Conservation (phyloP, 2,888 invertebrate genomes). For the Tanypteryx hageni region DNA sequence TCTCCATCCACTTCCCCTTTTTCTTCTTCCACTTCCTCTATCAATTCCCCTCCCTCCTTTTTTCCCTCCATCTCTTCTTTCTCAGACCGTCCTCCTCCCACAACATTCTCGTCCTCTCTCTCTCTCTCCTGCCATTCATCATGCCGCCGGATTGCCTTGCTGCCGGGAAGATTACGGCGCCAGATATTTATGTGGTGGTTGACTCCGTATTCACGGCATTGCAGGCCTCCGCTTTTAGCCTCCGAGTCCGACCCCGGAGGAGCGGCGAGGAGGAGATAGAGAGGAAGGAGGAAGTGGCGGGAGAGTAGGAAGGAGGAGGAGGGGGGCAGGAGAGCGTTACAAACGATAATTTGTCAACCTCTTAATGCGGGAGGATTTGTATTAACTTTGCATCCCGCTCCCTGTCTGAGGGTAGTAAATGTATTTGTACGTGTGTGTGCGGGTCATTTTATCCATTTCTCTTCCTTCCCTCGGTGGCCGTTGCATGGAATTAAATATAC, state of each 20-base stretch:
- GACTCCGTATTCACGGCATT: slow-evolving; percentile 63
- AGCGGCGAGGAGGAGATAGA: neutral
- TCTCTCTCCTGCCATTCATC: slow-evolving; percentile 40
- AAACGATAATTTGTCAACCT: slow-evolving; percentile 54
- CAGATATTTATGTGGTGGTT: slow-evolving; percentile 62
- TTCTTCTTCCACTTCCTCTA: neutral
- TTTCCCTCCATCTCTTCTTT: neutral
- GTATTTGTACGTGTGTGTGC: neutral
- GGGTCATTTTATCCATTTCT: slow-evolving; percentile 11
- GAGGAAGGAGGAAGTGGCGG: neutral
- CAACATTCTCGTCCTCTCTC: neutral
- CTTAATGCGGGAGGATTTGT: slow-evolving; percentile 57
- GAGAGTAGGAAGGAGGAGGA: neutral
- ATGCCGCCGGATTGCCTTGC: slow-evolving; percentile 60
- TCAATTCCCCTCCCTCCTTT: slow-evolving; percentile 12
- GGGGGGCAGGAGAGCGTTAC: slow-evolving; percentile 21
- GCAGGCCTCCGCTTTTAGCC: slow-evolving; percentile 61
- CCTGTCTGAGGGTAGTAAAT: slow-evolving; percentile 22
- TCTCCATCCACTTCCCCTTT: neutral
- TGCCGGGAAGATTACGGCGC: slow-evolving; percentile 62
- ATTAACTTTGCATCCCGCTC: slow-evolving; percentile 57
- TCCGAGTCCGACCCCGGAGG: slow-evolving; percentile 5
- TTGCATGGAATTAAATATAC: slow-evolving; percentile 16
- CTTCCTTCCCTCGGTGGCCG: neutral
- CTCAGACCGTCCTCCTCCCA: neutral